Evolutionary conservation across 2,797 vertebrate species (phyloP), one percentile per base, ranked within the genome.

Genomic region (Natrix natrix): DNA sequence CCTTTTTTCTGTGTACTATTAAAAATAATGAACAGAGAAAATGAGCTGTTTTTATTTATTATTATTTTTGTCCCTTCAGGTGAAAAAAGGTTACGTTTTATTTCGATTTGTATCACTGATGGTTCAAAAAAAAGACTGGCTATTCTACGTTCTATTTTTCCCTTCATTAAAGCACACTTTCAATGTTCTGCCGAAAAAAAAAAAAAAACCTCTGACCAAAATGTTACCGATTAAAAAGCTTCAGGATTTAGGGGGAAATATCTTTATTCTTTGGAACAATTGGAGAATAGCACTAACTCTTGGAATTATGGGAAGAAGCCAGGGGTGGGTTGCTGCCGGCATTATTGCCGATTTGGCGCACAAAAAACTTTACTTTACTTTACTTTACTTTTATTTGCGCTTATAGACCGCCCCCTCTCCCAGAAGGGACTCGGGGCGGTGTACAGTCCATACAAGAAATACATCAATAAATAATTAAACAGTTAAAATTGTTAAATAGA

Each of bases 21-120:
- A 89, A 92, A 92, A 92, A 92, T 92, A 92, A 89, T 60, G 87
- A 92, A 69, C 55, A 78, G 11, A 28, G 87, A 55, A 92, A 74
- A 59, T 5, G 37, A 48, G 63, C 78, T 52, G 12, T 52, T 90
- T 90, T 20, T 16, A 90, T 61, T n/a, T 88, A n/a, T 78, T 90
- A 11, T 16, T 74, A 54, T 88, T 59, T 17, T 78, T n/a, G 0
- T 69, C 69, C 60, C 32, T 83, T 26, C 55, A 60, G 12, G 28
- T 78, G 37, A 24, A 11, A 52, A 87, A 92, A 92, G 88, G 78
- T 52, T 78, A 59, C 78, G 4, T 28, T 83, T 78, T 28, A 78
- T 22, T 22, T 22, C 6, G 1, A 17, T 13, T 61, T 60, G 26
- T 78, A 20, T 60, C 37, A 54, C 17, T 78, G 24, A 12, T 2